These are phyloP conservation scores for Drosophila nigricruria DNA, from an alignment of 2,888 invertebrate genomes.

Conservation along the genomic window DNA sequence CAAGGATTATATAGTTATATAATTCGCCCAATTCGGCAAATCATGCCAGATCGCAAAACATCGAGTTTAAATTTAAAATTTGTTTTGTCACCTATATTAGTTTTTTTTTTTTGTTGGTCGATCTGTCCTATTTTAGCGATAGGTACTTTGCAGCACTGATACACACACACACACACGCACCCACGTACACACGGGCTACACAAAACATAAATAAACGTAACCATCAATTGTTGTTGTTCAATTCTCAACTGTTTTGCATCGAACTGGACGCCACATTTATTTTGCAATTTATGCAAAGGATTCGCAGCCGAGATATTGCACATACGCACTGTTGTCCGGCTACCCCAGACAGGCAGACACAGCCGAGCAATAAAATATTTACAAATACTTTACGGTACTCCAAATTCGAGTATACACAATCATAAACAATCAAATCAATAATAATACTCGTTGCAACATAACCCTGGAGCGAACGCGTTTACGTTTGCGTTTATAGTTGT, in stretches of 20 bases:
- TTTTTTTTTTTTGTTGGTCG: neutral
- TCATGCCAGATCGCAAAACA: no score
- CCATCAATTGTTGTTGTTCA: slow-evolving; percentile 72
- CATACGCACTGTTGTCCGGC: slow-evolving; percentile 33
- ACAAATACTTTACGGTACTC: slow-evolving; percentile 38
- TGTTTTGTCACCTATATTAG: neutral
- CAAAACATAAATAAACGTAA: slow-evolving; percentile 69
- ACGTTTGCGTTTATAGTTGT: neutral
- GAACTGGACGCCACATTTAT: slow-evolving; percentile 51
- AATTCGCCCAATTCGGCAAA: no score
- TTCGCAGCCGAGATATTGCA: slow-evolving; percentile 20
- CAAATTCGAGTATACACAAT: slow-evolving; percentile 48
- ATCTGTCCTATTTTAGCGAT: neutral
- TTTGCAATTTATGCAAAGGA: slow-evolving; percentile 60
- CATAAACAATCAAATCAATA: slow-evolving; percentile 70
- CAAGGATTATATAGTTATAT: no score
- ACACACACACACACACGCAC: slow-evolving; percentile 5
- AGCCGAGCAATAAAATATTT: slow-evolving; percentile 33
- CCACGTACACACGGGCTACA: slow-evolving; percentile 9
- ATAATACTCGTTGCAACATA: slow-evolving; percentile 45
- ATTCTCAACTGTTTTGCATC: slow-evolving; percentile 57
- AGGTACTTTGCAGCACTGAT: neutral
- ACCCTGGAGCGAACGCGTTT: slow-evolving; percentile 3
- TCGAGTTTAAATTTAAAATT: neutral
- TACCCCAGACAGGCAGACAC: slow-evolving; percentile 9